Evolutionary conservation across 2,888 invertebrate genomes (phyloP), one percentile per base, ranked within the genome.

Genomic region (Buathra laborator): DNA sequence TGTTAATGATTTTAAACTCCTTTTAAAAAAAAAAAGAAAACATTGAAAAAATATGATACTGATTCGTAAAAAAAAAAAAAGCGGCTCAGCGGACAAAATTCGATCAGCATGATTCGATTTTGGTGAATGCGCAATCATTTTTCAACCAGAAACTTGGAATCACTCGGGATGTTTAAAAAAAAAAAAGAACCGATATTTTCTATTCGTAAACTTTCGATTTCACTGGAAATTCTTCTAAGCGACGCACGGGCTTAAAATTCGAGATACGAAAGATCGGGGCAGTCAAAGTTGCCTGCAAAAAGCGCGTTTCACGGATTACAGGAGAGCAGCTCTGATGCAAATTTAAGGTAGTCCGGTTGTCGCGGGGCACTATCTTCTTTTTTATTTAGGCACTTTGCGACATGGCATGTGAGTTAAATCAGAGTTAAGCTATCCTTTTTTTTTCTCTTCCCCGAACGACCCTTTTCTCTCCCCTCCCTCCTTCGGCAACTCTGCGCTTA

Each of bases 361-460:
- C 43, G 67, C 29, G 90, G 88, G 90, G 87, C 89, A 83, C 84
- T 83, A 86, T 59, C 62, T 19, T 56, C 46, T 74, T 77, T 59
- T 89, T 90, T 86, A 88, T 86, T 86, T 88, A 87, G 89, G 89
- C 89, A 91, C 90, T 89, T 88, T 87, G 88, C 89, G 89, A 90
- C 91, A 90, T 89, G 90, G 89, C 88, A 89, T 89, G 87, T 89
- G 90, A 90, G 89, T 92, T 91, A 90, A 91, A 90, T 91, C 90
- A 90, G 90, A 91, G 91, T 91, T 90, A 91, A 90, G 89, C 88
- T 43, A n/a, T 71, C 83, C 84, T 83, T 86, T 86, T 64, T 64
- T 24, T 81, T 70, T 76, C 24, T 37, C 71, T 67, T 75, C 53
- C 75, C 64, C 59, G 71, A 53, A 72, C 24, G 37, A 29, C 84